phyloP scores from a whole-genome alignment of 53 echinoderm and acorn worm genomes.

The Pentamera pediparva region DNA sequence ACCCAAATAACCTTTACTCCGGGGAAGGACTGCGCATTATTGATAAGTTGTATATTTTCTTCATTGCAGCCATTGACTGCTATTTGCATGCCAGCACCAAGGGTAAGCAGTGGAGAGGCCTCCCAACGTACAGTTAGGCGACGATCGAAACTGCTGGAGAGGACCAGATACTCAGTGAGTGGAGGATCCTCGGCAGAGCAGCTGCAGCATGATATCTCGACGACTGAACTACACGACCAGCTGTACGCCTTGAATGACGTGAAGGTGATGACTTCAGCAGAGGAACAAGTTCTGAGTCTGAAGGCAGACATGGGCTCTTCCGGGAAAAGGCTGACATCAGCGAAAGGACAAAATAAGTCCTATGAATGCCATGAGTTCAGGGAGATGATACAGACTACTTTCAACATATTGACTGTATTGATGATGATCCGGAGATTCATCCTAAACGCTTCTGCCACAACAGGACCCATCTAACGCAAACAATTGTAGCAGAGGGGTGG shows the following conservation, averaged over 20 bases:
- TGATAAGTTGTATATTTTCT: too few species aligned
- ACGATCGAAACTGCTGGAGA: not conserved
- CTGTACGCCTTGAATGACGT: not conserved
- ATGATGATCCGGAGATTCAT: constrained; percentile 8
- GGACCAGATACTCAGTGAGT: not conserved
- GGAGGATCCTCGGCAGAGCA: not conserved
- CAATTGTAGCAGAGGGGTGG: not conserved
- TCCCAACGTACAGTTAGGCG: not conserved
- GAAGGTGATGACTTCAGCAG: constrained; percentile 6
- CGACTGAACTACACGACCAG: not conserved
- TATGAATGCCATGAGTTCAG: not conserved
- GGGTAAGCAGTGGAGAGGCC: not conserved
- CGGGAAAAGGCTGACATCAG: constrained; percentile 18
- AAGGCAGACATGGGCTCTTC: constrained; percentile 16
- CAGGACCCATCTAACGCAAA: not conserved
- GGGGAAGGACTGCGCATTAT: too few species aligned
- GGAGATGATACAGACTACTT: not conserved
- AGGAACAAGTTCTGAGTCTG: not conserved
- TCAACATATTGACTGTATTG: not conserved
- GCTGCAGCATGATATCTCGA: not conserved
- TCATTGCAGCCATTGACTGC: constrained; percentile 11
- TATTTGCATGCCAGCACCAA: not conserved
- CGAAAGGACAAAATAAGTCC: not conserved
- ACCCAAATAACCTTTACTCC: too few species aligned
- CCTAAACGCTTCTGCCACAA: constrained; percentile 1